These are phyloP conservation scores for Belgica antarctica DNA, from an alignment of 2,888 invertebrate genomes.

Conservation along the genomic window DNA sequence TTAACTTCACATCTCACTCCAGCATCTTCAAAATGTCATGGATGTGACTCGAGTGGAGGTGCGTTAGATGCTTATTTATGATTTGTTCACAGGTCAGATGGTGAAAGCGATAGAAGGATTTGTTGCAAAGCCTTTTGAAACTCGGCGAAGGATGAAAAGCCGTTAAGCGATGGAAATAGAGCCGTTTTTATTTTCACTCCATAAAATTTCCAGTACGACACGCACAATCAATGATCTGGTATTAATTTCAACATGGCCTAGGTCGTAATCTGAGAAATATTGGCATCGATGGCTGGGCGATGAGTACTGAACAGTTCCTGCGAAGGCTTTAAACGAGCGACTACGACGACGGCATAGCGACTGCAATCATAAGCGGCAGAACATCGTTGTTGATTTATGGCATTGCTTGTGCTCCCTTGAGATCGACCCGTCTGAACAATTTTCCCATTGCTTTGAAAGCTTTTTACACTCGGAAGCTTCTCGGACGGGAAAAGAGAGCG, in stretches of 20 bases:
- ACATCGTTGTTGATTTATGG: slow-evolving; percentile 1
- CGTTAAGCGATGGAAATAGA: neutral
- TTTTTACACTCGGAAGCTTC: neutral
- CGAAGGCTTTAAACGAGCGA: too few species aligned
- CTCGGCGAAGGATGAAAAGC: neutral
- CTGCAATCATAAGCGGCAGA: too few species aligned
- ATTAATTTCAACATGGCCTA: too few species aligned
- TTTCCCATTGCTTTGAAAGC: neutral
- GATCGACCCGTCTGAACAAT: neutral
- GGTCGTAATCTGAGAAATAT: too few species aligned
- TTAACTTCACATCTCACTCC: neutral
- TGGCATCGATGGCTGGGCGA: too few species aligned
- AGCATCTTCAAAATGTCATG: neutral
- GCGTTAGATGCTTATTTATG: neutral
- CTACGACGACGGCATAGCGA: neutral
- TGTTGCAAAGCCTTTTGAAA: neutral
- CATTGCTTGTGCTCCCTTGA: neutral
- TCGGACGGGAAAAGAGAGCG: neutral
- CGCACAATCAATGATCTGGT: too few species aligned
- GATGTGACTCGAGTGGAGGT: neutral
- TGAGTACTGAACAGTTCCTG: too few species aligned
- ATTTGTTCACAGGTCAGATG: neutral
- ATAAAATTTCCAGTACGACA: neutral
- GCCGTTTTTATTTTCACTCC: neutral
- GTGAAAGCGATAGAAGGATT: neutral